phyloP scores from a whole-genome alignment of 2,797 vertebrate species.

The Allobates femoralis region DNA sequence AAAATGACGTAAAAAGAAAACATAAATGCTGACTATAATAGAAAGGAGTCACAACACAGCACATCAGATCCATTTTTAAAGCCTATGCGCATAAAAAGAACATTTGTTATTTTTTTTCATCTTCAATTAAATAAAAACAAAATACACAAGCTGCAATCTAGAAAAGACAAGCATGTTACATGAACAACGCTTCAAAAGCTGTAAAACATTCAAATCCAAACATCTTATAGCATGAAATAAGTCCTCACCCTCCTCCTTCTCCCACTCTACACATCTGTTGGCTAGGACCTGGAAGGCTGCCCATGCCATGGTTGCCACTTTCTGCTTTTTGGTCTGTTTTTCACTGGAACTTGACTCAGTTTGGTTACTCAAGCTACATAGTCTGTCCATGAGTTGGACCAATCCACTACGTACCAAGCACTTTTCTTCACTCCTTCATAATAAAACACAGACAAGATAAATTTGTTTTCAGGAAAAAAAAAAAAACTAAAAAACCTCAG shows the following conservation, averaged over 20 bases:
- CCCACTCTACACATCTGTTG: slow-evolving; percentile 98
- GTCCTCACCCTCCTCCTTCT: slow-evolving; percentile 93
- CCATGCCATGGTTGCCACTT: slow-evolving; percentile 98
- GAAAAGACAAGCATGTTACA: background rate
- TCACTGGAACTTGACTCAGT: slow-evolving; percentile 92
- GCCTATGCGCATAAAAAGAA: no score
- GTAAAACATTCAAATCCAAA: no score
- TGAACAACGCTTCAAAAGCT: no score
- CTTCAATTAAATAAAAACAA: background rate
- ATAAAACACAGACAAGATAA: background rate
- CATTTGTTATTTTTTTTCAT: background rate
- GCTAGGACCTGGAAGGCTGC: slow-evolving; percentile 98
- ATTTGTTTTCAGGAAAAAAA: background rate
- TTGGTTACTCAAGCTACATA: slow-evolving; percentile 96
- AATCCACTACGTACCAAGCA: slow-evolving; percentile 95
- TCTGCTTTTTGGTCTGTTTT: slow-evolving; percentile 98
- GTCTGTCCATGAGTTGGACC: slow-evolving; percentile 95
- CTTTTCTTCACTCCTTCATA: slow-evolving; percentile 92
- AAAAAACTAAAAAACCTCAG: background rate
- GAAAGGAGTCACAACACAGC: no score
- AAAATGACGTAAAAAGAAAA: no score
- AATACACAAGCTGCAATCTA: background rate
- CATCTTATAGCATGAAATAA: background rate
- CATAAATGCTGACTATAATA: no score
- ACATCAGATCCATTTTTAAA: no score